Percentiles rank a stretch among this genome's conserved stretches.
phyloP scores from a whole-genome alignment of 1,140 invertebrate genomes.

The Penaeus chinensis region DNA sequence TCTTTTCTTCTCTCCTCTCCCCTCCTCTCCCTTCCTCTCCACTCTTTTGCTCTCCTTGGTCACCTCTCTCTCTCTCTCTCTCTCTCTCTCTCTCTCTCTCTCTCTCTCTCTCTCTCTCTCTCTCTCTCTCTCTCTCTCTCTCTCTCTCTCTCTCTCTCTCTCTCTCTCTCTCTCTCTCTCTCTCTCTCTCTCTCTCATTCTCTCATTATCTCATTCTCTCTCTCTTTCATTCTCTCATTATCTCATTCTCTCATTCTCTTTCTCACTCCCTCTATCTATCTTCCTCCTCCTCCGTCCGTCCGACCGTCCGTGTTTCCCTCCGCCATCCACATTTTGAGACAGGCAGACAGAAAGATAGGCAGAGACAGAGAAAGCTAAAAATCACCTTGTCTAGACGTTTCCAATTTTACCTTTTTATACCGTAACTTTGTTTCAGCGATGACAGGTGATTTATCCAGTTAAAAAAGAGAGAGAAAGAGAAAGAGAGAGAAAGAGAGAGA shows the following conservation, averaged over 20 bases:
- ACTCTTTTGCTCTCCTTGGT: slow-evolving; percentile 55
- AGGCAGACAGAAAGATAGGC: no score
- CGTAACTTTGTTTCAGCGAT: no score
- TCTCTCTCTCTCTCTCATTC: slow-evolving; percentile 26
- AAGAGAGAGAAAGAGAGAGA: no score
- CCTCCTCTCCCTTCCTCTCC: slow-evolving; percentile 25
- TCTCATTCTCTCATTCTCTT: not conserved
- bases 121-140: not conserved
- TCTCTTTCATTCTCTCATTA: not conserved
- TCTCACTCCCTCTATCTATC: not conserved
- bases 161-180: not conserved
- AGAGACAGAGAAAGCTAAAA: no score
- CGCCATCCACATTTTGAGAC: no score
- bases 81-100: slow-evolving; percentile 32
- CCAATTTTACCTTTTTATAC: no score
- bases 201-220: not conserved
- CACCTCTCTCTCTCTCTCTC: not conserved
- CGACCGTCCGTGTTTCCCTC: no score
- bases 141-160: not conserved
- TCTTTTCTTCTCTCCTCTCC: slow-evolving; percentile 43
- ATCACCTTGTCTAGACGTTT: no score
- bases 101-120: not conserved
- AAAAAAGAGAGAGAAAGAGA: no score
- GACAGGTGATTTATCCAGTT: no score
- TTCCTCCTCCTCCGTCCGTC: not conserved